Conservation (phyloP, 2,797 vertebrate species). For the Cheirogaleus major region DNA sequence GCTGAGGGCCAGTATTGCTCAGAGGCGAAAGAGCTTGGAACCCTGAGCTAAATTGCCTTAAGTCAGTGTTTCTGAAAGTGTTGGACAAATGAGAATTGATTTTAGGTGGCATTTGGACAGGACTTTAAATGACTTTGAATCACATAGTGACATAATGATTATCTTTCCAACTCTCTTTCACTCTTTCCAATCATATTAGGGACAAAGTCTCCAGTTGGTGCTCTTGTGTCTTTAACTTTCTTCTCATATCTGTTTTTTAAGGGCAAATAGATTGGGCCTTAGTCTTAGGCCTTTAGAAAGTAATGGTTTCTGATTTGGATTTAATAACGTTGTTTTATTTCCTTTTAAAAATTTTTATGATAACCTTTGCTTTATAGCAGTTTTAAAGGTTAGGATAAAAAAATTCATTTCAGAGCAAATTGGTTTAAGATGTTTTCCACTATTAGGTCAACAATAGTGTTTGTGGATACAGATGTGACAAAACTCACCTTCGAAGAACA, state of each 20-base stretch:
- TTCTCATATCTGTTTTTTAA: neutral
- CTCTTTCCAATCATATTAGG: neutral
- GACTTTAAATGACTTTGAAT: neutral
- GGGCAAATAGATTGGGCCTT: neutral
- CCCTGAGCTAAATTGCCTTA: neutral
- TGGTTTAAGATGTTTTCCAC: neutral
- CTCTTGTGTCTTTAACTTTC: neutral
- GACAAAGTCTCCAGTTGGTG: neutral
- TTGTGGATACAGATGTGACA: neutral
- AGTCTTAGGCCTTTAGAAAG: neutral
- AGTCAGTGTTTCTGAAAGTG: neutral
- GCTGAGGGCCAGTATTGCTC: too few relatives aligned
- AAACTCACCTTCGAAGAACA: rapidly evolving
- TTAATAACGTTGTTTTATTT: neutral
- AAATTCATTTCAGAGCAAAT: conserved; percentile 20
- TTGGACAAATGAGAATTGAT: neutral
- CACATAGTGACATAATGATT: neutral
- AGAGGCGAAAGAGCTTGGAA: neutral
- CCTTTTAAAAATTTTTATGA: neutral
- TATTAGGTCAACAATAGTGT: neutral
- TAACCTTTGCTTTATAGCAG: neutral
- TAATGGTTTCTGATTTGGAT: neutral
- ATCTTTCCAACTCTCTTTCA: neutral
- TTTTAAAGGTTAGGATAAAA: neutral
- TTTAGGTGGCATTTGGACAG: neutral